phyloP scores from a whole-genome alignment of 2,113 vertebrate genomes.

The Mus pahari region DNA sequence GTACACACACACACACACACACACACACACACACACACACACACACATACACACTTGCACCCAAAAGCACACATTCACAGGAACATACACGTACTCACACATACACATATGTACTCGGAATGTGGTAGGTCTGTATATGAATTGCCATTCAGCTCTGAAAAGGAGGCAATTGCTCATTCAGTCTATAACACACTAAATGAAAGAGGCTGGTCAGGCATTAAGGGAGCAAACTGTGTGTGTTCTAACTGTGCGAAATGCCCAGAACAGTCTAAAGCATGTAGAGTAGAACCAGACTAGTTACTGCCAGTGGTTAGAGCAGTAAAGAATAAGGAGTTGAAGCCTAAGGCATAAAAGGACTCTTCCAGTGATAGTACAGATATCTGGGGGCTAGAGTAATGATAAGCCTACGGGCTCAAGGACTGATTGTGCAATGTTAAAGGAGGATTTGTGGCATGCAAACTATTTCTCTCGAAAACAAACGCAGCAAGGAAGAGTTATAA shows the following conservation, averaged over 20 bases:
- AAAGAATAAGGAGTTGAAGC: background rate
- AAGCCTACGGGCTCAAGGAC: background rate
- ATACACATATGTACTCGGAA: background rate
- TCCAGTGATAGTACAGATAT: background rate
- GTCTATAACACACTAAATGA: background rate
- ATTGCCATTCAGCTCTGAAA: background rate
- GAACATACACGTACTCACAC: background rate
- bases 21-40: background rate
- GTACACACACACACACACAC: background rate
- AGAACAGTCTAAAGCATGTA: background rate
- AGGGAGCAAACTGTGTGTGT: background rate
- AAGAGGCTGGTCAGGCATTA: background rate
- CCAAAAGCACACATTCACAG: background rate
- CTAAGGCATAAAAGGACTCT: background rate
- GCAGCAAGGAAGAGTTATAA: background rate
- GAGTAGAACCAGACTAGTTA: background rate
- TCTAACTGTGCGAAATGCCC: background rate
- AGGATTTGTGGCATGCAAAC: background rate
- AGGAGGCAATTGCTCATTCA: background rate
- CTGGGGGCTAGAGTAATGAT: background rate
- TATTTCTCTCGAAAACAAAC: background rate
- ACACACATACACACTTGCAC: background rate
- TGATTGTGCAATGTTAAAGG: background rate
- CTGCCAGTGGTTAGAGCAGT: background rate
- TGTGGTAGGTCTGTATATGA: background rate